Percentiles rank a stretch among this genome's conserved stretches.
Conservation (phyloP, 2,797 vertebrate genomes). For the Catamblyrhynchus diadema region DNA sequence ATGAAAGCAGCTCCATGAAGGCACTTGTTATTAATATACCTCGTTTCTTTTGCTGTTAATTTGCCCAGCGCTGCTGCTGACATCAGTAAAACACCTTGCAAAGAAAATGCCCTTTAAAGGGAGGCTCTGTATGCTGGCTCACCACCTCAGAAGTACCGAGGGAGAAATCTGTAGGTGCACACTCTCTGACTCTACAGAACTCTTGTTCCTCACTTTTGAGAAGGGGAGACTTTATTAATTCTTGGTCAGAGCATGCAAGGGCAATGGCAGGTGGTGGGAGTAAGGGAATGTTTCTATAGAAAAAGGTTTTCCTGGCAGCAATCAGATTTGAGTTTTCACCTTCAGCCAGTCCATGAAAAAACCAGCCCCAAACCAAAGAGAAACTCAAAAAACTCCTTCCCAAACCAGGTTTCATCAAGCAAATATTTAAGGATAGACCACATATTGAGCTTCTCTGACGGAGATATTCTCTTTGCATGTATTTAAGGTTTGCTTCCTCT, state of each 20-base stretch:
- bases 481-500: background rate
- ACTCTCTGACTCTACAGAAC: rapidly evolving
- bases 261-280: background rate
- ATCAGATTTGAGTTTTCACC: background rate
- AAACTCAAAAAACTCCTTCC: background rate
- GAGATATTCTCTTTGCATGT: background rate
- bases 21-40: background rate
- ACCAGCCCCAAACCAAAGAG: rapidly evolving
- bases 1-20: background rate
- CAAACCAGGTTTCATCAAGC: background rate
- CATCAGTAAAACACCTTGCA: background rate
- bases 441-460: background rate
- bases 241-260: background rate
- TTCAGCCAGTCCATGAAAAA: background rate
- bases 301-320: background rate
- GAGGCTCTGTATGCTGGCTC: background rate
- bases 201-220: background rate
- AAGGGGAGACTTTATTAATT: background rate
- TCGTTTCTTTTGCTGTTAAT: background rate
- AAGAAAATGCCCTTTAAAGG: background rate
- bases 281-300: background rate
- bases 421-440: background rate
- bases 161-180: background rate
- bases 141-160: background rate
- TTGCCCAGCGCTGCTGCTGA: background rate